phyloP scores from a whole-genome alignment of 2,113 vertebrate species.

The Glaucidium brasilianum region DNA sequence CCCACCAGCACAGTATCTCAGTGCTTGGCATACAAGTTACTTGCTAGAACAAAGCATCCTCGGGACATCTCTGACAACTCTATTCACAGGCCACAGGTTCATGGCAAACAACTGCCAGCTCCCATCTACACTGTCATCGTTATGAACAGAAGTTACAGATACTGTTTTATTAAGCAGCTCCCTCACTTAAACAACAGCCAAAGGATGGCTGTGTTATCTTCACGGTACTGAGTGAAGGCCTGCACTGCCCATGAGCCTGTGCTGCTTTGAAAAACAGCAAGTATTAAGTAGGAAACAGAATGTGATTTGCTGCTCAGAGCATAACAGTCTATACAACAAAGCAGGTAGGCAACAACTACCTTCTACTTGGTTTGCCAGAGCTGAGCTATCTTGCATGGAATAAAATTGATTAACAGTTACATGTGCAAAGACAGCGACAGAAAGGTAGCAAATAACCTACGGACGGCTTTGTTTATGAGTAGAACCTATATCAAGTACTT shows the following conservation, averaged over 20 bases:
- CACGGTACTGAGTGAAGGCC: background rate
- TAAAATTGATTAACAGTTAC: background rate
- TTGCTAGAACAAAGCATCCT: background rate
- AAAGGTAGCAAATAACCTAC: background rate
- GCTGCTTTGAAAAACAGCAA: background rate
- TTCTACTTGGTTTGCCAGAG: background rate
- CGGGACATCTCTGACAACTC: background rate
- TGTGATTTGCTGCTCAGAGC: background rate
- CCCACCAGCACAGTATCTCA: background rate
- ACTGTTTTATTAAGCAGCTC: background rate
- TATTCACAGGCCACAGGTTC: background rate
- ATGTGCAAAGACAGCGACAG: background rate
- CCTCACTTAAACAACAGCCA: background rate
- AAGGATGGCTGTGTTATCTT: background rate
- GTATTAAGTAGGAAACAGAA: background rate
- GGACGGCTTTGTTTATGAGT: background rate
- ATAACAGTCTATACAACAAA: background rate
- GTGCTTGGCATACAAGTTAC: background rate
- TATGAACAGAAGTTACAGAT: background rate
- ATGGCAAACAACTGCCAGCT: background rate
- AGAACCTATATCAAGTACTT: background rate
- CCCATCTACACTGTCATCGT: background rate
- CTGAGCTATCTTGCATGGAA: background rate
- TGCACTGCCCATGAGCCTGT: background rate
- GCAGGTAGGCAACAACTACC: background rate